phyloP scores from a whole-genome alignment of 23 tunicate genomes.

The Phallusia fumigata region DNA sequence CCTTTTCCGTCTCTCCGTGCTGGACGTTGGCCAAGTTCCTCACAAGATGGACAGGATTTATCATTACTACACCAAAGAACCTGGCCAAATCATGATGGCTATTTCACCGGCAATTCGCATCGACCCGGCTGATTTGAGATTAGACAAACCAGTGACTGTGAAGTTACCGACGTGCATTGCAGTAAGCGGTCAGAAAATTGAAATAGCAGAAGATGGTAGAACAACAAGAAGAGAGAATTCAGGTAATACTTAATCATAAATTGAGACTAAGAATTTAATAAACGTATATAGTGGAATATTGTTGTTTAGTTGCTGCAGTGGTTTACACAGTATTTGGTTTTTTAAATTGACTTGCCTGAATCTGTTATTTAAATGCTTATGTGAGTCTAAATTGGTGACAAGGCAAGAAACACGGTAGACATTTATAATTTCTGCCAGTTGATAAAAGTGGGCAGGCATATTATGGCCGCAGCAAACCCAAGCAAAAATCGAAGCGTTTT shows the following conservation, averaged over 20 bases:
- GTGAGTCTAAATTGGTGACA: no score
- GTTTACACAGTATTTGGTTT: no score
- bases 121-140: constrained; percentile 44
- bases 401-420: no score
- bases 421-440: no score
- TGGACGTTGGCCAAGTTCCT: constrained; percentile 67
- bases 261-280: no score
- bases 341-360: no score
- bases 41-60: constrained; percentile 50
- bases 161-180: constrained; percentile 74
- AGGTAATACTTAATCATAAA: neutral
- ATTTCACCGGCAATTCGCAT: constrained; percentile 72
- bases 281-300: no score
- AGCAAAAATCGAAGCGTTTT: no score
- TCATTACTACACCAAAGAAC: constrained; percentile 5
- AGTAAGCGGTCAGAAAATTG: constrained; percentile 26
- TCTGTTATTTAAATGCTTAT: no score
- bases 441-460: no score
- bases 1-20: constrained; percentile 50
- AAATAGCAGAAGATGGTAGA: neutral
- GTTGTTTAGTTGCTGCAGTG: no score
- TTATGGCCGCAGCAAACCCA: no score
- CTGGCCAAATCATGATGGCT: constrained; percentile 41
- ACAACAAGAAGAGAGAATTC: constrained; percentile 10
- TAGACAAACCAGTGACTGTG: constrained; percentile 71